Base-by-base conservation (phyloP, 2,113 vertebrate species). In the Argyrosomus japonicus region DNA sequence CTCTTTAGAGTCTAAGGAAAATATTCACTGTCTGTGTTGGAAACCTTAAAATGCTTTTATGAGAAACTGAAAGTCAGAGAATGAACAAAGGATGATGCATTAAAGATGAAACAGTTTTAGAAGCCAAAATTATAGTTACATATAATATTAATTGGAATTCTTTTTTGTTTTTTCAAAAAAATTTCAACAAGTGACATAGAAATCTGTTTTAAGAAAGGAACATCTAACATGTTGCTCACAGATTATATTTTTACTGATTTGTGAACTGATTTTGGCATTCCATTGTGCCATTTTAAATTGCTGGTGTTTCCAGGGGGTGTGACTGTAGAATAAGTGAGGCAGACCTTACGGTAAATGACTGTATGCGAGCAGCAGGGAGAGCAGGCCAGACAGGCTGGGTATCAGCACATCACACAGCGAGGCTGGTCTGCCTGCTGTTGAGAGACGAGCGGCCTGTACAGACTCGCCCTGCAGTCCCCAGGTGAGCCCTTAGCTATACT, bases 391-490 rank as follows among this genome's bases (percentile, higher is more conserved):
- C 82, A 68, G 65, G 70, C 51, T 54, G 70, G 56, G 75, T 89
- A 89, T 88, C 64, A 79, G 73, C 45, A 61, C 84, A 91, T 92
- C 91, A 47, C 56, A 6, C 53, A 47, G 68, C 47, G 68, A 68
- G 86, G 68, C 64, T n/a, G 81, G 77, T 72, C 81, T 29, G 65
- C 64, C 61, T 58, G 81, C 73, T 50, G 77, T 82, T 77, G 84
- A 76, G 64, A 77, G 86, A 82, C 53, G 3, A 21, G 14, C 3
- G 32, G 74, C 93, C 69, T 92, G 93, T 69, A 83, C 53, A 50
- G 85, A 92, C 90, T 89, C 51, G 90, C 69, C 80, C 86, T 29
- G 53, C 64, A 86, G 81, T 62, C 86, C 79, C 79, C 81, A 77
- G 74, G 83, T 78, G 90, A 92, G 86, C 57, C 82, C 77, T 79